Percentiles rank a stretch among this genome's conserved stretches.
These are phyloP conservation scores for Acanthopagrus latus DNA, from an alignment of 2,797 vertebrate species.

Conservation along the genomic window DNA sequence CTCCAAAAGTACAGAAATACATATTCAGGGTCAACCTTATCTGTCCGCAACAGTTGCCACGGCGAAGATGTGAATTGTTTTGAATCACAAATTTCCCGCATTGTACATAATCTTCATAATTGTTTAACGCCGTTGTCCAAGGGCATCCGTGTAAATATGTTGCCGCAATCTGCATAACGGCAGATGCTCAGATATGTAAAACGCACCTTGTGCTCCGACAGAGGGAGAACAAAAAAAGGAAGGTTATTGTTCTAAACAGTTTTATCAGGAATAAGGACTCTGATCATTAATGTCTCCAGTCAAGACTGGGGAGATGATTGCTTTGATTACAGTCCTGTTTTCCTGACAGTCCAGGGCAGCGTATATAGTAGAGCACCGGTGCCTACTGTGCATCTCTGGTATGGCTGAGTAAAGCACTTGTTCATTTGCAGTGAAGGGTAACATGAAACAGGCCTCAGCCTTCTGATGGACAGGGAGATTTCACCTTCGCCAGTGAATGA, in stretches of 20 bases:
- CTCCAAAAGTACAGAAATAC: constrained; percentile 80
- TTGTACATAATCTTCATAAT: constrained; percentile 86
- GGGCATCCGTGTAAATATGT: constrained; percentile 85
- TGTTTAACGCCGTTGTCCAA: constrained; percentile 88
- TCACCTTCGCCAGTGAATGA: constrained; percentile 99
- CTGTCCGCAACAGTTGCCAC: constrained; percentile 85
- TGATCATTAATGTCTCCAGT: constrained; percentile 72
- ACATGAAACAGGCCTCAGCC: constrained; percentile 87
- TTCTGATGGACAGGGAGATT: constrained; percentile 98
- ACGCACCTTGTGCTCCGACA: constrained; percentile 72
- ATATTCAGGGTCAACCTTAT: constrained; percentile 88
- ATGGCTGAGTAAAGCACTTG: constrained; percentile 86
- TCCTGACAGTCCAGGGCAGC: constrained; percentile 65
- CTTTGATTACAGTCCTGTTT: constrained; percentile 76
- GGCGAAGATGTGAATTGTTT: constrained; percentile 80
- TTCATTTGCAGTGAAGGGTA: constrained; percentile 87
- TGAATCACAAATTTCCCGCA: constrained; percentile 87
- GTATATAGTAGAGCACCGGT: constrained; percentile 59
- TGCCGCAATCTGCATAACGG: constrained; percentile 82
- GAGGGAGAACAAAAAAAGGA: constrained; percentile 31
- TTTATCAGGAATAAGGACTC: constrained; percentile 58
- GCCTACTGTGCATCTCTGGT: constrained; percentile 80
- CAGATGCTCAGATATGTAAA: constrained; percentile 87
- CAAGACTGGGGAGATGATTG: constrained; percentile 67
- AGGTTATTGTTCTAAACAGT: constrained; percentile 69